Percentiles rank a stretch among this genome's conserved stretches.
These are phyloP conservation scores for Phymanthus crucifer DNA, from an alignment of 92 coral and sea anemone species.

Conservation along the genomic window DNA sequence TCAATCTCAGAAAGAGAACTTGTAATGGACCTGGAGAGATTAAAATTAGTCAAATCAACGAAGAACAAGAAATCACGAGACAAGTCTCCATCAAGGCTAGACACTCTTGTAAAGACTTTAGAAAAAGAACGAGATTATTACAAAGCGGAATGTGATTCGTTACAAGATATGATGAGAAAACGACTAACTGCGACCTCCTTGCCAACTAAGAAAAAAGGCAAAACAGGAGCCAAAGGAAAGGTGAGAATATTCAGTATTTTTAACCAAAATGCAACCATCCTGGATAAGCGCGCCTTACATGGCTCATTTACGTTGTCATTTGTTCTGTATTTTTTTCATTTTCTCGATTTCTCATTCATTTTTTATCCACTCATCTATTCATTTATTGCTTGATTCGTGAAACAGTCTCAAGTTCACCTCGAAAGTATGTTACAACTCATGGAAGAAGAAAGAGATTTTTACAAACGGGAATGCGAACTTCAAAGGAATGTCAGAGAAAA, in stretches of 20 bases:
- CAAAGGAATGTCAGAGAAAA: conserved; percentile 75
- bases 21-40: conserved; percentile 88
- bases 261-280: too few relatives aligned
- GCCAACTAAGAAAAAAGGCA: conserved; percentile 58
- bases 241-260: conserved; percentile 9
- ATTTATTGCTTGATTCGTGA: neutral
- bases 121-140: conserved; percentile 94
- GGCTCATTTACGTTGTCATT: neutral
- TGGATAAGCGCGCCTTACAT: neutral
- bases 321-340: too few relatives aligned
- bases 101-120: conserved; percentile 74
- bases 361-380: neutral
- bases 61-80: conserved; percentile 80
- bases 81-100: conserved; percentile 91
- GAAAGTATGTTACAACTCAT: conserved; percentile 90
- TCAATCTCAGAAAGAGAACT: conserved; percentile 77
- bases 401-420: conserved; percentile 71
- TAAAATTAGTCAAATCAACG: conserved; percentile 76
- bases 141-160: conserved; percentile 89
- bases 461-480: conserved; percentile 92
- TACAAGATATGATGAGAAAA: conserved; percentile 94
- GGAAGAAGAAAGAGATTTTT: conserved; percentile 97
- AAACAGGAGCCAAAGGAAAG: conserved; percentile 65
- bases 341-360: neutral
- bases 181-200: conserved; percentile 68